phyloP scores from a whole-genome alignment of 2,888 invertebrate genomes.

The Tethea ocularis region DNA sequence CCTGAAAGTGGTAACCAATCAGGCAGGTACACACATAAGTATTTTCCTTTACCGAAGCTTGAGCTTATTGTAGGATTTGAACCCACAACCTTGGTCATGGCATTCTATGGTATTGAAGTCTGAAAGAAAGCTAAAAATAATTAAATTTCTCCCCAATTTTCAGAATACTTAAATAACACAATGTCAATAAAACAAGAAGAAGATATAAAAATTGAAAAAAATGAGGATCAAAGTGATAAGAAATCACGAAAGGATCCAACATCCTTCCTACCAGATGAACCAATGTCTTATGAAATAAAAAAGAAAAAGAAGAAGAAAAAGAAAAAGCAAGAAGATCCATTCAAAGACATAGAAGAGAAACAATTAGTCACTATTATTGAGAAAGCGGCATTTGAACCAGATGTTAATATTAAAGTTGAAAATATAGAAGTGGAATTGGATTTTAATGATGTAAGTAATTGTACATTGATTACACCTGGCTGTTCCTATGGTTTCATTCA shows the following conservation, averaged over 20 bases:
- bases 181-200: constrained; percentile 13
- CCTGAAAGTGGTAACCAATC: too few species aligned
- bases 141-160: neutral
- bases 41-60: too few species aligned
- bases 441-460: constrained; percentile 71
- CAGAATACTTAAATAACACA: neutral
- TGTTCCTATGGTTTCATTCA: too few species aligned
- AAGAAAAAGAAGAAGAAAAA: constrained; percentile 74
- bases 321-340: constrained; percentile 65
- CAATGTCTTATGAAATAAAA: constrained; percentile 74
- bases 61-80: too few species aligned
- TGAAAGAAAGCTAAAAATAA: too few species aligned
- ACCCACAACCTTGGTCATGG: too few species aligned
- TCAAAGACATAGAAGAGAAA: constrained; percentile 64
- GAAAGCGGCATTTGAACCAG: constrained; percentile 56
- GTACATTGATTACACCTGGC: too few species aligned
- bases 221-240: constrained; percentile 25
- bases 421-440: constrained; percentile 76
- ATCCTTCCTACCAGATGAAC: constrained; percentile 68
- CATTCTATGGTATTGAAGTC: too few species aligned
- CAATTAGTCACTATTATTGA: constrained; percentile 29
- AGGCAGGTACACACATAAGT: too few species aligned
- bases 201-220: constrained; percentile 21
- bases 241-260: constrained; percentile 66
- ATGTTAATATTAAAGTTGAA: constrained; percentile 74